Evolutionary conservation across 2,113 vertebrate genomes (phyloP), one percentile per base, ranked within the genome.

Genomic region (Hippoglossus stenolepis): DNA sequence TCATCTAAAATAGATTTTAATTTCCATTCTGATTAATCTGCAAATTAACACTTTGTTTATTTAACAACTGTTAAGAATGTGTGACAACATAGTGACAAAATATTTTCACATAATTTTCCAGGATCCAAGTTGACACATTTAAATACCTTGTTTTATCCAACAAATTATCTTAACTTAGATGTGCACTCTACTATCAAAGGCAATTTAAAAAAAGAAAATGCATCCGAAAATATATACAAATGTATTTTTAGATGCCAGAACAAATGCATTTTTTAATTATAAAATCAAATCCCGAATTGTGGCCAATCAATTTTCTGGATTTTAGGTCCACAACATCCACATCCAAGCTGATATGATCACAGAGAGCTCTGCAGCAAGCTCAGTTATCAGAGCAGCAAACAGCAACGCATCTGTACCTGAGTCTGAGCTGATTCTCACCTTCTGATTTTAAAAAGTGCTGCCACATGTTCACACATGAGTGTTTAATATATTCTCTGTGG

Each of bases 311-410:
- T 68, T 56, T 35, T 7, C 6, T 53, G 51, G 20, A 49, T 54
- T 63, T 63, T 13, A 45, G 38, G 43, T 73, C 31, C 47, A 53
- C 35, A 18, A 31, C 6, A 31, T 31, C 31, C 31, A 20, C 56
- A 35, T 74, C 70, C 61, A 77, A 21, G 18, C 58, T 28, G 47
- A 23, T 11, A 23, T 60, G 59, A 75, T 84, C 14, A 68, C 38
- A 23, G 14, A 51, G n/a, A 54, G 68, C 66, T 62, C 5, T 43
- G 40, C 40, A 43, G 9, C 12, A 12, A 43, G 40, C 12, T 43
- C 10, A 43, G 62, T 65, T 56, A 54, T 20, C 45, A 63, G 65
- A 60, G 13, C 51, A 62, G 23, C 47, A 40, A 68, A 57, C 56
- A 21, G 54, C n/a, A 18, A 47, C 28, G 58, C 43, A 62, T 64